phyloP scores from a whole-genome alignment of 1,140 invertebrate genomes.

The Tetramorium alpestre region DNA sequence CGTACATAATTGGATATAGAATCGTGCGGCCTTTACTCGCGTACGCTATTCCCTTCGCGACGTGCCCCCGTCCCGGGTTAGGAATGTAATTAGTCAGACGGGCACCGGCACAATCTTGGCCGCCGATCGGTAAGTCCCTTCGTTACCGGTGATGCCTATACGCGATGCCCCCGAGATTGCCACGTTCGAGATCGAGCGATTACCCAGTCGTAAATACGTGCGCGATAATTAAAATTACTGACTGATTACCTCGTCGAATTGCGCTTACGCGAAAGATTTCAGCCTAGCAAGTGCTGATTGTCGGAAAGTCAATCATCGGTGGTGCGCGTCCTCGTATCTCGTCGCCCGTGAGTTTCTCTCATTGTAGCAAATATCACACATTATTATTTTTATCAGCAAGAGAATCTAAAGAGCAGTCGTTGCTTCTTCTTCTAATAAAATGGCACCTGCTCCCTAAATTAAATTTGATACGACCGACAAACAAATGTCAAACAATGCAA shows the following conservation, averaged over 20 bases:
- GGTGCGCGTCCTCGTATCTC: background rate
- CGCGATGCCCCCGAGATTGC: constrained; percentile 69
- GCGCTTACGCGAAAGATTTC: constrained; percentile 1
- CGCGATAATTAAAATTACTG: constrained; percentile 79
- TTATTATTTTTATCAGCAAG: background rate
- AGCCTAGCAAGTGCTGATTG: background rate
- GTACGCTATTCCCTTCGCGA: constrained; percentile 13
- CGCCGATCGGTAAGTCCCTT: constrained; percentile 71
- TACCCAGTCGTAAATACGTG: constrained; percentile 77
- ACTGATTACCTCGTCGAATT: constrained; percentile 70
- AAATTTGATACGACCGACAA: too few relatives aligned
- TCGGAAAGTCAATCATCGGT: background rate
- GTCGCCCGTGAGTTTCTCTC: background rate
- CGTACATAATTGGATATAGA: constrained; percentile 81
- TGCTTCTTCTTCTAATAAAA: too few relatives aligned
- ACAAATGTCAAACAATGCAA: too few relatives aligned
- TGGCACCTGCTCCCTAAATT: too few relatives aligned
- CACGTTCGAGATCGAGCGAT: constrained; percentile 75
- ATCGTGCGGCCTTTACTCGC: constrained; percentile 64
- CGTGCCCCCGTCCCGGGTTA: constrained; percentile 67
- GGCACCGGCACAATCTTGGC: constrained; percentile 75
- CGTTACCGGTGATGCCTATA: constrained; percentile 60
- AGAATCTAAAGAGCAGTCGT: background rate
- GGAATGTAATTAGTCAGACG: constrained; percentile 83
- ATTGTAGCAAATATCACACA: background rate